Conservation (phyloP, 2,113 vertebrate species). For the Thinocorus orbignyianus region DNA sequence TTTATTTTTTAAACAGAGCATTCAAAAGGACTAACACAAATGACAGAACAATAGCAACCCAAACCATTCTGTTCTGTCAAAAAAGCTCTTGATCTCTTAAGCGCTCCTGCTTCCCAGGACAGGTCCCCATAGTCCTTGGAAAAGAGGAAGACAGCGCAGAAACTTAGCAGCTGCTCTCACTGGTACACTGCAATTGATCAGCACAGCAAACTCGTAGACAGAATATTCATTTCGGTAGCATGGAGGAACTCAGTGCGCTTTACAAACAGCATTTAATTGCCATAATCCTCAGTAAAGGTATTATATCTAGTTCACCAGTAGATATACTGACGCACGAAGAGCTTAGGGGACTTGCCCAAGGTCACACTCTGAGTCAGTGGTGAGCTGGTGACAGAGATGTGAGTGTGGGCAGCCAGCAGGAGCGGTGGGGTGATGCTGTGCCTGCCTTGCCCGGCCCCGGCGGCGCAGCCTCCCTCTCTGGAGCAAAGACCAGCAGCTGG, state of each 20-base stretch:
- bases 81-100: not conserved
- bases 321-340: constrained; percentile 51
- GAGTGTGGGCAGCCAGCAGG: not conserved
- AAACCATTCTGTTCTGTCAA: not conserved
- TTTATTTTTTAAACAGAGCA: not conserved
- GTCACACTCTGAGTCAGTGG: not conserved
- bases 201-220: not conserved
- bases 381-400: not conserved
- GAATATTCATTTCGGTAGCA: constrained; percentile 23
- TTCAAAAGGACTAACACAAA: not conserved
- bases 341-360: constrained; percentile 58
- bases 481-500: not conserved
- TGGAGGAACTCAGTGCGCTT: not conserved
- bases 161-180: not conserved
- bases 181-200: not conserved
- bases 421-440: rapidly evolving
- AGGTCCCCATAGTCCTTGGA: not conserved
- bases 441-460: not conserved
- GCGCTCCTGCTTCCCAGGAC: not conserved
- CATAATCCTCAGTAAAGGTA: constrained; percentile 59
- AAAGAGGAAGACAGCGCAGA: not conserved
- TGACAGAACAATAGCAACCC: not conserved
- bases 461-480: not conserved
- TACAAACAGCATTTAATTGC: constrained; percentile 44
- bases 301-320: constrained; percentile 49